phyloP scores from a whole-genome alignment of 2,113 vertebrate genomes.

The Triplophysa tibetana region DNA sequence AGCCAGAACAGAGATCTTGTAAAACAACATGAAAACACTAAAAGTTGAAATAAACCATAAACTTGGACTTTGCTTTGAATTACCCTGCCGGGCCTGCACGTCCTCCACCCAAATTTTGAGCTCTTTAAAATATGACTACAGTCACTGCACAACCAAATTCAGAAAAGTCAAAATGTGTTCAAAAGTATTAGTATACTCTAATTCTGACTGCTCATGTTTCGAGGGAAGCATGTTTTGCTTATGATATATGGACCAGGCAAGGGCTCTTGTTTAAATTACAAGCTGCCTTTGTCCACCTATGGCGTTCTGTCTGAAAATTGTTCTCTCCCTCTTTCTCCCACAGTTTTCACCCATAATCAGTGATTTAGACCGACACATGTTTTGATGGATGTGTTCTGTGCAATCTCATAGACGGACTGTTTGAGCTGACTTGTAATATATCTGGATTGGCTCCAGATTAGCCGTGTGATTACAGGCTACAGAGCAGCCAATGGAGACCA shows the following conservation, averaged over 20 bases:
- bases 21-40: neutral
- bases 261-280: constrained; percentile 55
- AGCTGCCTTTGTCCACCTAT: constrained; percentile 53
- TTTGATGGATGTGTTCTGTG: constrained; percentile 52
- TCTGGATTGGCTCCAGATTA: constrained; percentile 50
- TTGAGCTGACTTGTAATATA: constrained; percentile 44
- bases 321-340: constrained; percentile 35
- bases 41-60: constrained; percentile 7
- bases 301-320: constrained; percentile 9
- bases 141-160: constrained; percentile 18
- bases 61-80: neutral
- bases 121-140: neutral
- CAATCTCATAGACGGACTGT: constrained; percentile 47
- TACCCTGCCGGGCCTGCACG: neutral
- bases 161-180: constrained; percentile 49
- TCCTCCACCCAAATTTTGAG: neutral
- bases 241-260: constrained; percentile 52
- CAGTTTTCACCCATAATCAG: constrained; percentile 43
- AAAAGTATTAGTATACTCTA: constrained; percentile 56
- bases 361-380: constrained; percentile 44
- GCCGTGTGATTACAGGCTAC: constrained; percentile 41
- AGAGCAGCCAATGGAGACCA: constrained; percentile 32
- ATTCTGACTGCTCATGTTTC: constrained; percentile 56
- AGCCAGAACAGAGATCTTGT: neutral
- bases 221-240: constrained; percentile 53